Percentiles rank a stretch among this genome's conserved stretches.
phyloP scores from a whole-genome alignment of 2,797 vertebrate species.

The Nannoperca australis region DNA sequence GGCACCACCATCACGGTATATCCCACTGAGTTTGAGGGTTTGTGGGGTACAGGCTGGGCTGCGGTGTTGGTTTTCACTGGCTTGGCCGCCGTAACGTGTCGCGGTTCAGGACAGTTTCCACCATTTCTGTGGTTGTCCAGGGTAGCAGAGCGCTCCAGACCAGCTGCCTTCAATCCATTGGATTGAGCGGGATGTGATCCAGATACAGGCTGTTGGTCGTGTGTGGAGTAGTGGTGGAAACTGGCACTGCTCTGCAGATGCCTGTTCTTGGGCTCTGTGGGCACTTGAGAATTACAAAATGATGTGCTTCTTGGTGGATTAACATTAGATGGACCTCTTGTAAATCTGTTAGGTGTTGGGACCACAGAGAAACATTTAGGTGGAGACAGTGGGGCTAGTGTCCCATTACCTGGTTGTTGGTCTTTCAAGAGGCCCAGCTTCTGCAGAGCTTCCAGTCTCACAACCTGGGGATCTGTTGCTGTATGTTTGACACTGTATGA shows the following conservation, averaged over 20 bases:
- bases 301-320: constrained; percentile 61
- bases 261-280: constrained; percentile 51
- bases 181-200: constrained; percentile 29
- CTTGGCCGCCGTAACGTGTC: constrained; percentile 56
- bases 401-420: constrained; percentile 58
- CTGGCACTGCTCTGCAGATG: constrained; percentile 65
- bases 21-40: constrained; percentile 69
- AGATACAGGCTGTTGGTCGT: constrained; percentile 40
- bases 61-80: constrained; percentile 48
- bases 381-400: constrained; percentile 1
- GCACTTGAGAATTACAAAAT: constrained; percentile 48
- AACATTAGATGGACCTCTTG: constrained; percentile 23
- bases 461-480: constrained; percentile 74
- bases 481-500: constrained; percentile 48
- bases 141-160: constrained; percentile 78
- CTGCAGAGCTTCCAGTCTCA: constrained; percentile 89
- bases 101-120: constrained; percentile 16
- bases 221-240: constrained; percentile 62
- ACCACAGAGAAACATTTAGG: constrained; percentile 36
- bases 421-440: constrained; percentile 91
- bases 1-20: constrained; percentile 89
- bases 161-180: constrained; percentile 79
- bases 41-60: constrained; percentile 66
- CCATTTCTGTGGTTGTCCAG: constrained; percentile 32
- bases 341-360: constrained; percentile 32